These are phyloP conservation scores for Xenopus petersii DNA, from an alignment of 2,797 vertebrate species.

Conservation along the genomic window DNA sequence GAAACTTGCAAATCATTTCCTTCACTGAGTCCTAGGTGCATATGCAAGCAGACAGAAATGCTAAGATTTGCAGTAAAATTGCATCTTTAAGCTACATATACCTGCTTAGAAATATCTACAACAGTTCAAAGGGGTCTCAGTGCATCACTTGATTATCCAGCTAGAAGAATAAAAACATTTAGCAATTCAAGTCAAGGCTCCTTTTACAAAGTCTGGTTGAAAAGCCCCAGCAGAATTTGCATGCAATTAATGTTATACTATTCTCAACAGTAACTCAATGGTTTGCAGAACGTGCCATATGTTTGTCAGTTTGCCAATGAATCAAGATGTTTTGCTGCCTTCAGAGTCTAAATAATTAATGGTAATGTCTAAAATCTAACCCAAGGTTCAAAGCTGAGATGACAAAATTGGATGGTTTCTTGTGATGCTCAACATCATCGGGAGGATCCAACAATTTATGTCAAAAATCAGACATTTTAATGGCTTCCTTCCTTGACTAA, in stretches of 20 bases:
- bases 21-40: too few species aligned
- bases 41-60: too few species aligned
- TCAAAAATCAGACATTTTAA: constrained; percentile 54
- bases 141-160: constrained; percentile 58
- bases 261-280: constrained; percentile 67
- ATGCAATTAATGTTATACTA: constrained; percentile 69
- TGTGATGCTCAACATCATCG: constrained; percentile 53
- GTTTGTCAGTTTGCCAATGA: constrained; percentile 78
- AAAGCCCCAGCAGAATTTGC: constrained; percentile 66
- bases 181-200: constrained; percentile 56
- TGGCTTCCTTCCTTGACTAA: constrained; percentile 15
- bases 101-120: constrained; percentile 14
- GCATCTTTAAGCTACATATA: too few species aligned
- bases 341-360: constrained; percentile 77
- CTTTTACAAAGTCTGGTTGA: constrained; percentile 63
- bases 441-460: constrained; percentile 51
- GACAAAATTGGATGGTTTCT: constrained; percentile 58
- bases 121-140: constrained; percentile 50
- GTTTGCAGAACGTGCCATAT: constrained; percentile 74
- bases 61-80: too few species aligned
- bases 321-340: constrained; percentile 74
- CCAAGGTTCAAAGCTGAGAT: constrained; percentile 63
- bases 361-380: constrained; percentile 72
- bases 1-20: too few species aligned
- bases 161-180: constrained; percentile 43